A percentile compares a stretch with the other conserved stretches of the same genome.
Evolutionary conservation across 92 coral and sea anemone species (phyloP).

Genomic region (Galaxea fascicularis): DNA sequence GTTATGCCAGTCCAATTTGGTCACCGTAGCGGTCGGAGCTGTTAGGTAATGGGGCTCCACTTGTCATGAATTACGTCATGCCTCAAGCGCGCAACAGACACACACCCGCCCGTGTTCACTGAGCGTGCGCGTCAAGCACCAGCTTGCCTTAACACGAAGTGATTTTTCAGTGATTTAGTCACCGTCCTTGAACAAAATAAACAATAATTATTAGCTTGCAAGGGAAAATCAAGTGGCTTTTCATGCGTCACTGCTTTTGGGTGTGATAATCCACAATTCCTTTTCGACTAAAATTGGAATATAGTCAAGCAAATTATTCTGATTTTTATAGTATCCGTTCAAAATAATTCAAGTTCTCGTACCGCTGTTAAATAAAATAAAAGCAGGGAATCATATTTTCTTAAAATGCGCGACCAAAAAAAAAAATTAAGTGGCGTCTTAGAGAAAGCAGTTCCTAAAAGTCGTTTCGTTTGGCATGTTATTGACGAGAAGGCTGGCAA

Average conservation of each 20-base stretch:
- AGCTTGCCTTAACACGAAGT: conserved; percentile 32
- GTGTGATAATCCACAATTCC: background rate
- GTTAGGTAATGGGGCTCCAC: conserved; percentile 88
- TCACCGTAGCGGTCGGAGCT: conserved; percentile 45
- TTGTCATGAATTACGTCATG: conserved; percentile 88
- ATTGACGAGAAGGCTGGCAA: background rate
- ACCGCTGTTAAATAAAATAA: background rate
- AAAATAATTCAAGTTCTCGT: too few species aligned
- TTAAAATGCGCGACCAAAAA: too few species aligned
- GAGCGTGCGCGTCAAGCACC: conserved; percentile 62
- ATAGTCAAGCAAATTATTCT: background rate
- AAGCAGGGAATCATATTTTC: background rate
- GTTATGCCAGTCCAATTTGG: conserved; percentile 50
- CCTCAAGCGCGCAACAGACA: conserved; percentile 63
- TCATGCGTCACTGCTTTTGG: background rate
- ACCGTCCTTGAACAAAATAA: conserved; percentile 34
- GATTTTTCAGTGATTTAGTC: conserved; percentile 72
- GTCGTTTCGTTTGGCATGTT: too few species aligned
- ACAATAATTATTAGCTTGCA: background rate
- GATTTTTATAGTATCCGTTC: too few species aligned
- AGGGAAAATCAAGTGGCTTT: background rate
- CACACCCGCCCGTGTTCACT: conserved; percentile 66
- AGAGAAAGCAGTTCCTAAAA: background rate
- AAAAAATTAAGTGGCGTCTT: background rate
- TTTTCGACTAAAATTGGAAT: background rate